Evolutionary conservation across 2,888 invertebrate species (phyloP).

Genomic region (Eugnorisma glareosa): DNA sequence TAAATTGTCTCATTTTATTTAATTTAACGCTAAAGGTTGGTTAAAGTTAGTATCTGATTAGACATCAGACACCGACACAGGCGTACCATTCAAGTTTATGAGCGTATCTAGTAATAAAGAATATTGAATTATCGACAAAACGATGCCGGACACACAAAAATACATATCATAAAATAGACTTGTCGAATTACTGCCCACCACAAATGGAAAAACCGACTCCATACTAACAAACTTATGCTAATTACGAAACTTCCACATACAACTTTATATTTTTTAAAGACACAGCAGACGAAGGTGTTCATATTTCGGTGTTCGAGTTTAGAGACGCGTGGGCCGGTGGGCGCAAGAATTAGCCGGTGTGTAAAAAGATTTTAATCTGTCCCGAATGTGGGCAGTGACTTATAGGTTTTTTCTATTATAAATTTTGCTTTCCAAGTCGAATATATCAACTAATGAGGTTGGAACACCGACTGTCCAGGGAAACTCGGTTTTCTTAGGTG

Average conservation of each 20-base stretch:
- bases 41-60: conserved; percentile 74
- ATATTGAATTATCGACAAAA: conserved; percentile 78
- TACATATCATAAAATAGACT: conserved; percentile 83
- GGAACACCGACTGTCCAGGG: conserved; percentile 58
- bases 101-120: conserved; percentile 80
- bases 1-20: conserved; percentile 64
- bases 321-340: conserved; percentile 81
- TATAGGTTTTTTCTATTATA: conserved; percentile 83
- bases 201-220: conserved; percentile 82
- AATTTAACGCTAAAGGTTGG: conserved; percentile 61
- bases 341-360: conserved; percentile 82
- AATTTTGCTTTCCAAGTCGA: conserved; percentile 80
- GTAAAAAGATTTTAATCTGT: conserved; percentile 87
- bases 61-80: conserved; percentile 76
- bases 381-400: conserved; percentile 85
- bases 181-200: conserved; percentile 81
- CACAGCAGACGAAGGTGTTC: conserved; percentile 75
- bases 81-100: conserved; percentile 82
- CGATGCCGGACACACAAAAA: conserved; percentile 76
- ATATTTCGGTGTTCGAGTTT: conserved; percentile 80
- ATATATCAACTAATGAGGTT: conserved; percentile 84
- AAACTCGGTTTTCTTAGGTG: conserved; percentile 73
- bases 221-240: conserved; percentile 81
- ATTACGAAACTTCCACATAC: conserved; percentile 76
- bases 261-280: conserved; percentile 71